Conservation (phyloP, 2,888 invertebrate genomes). For the Thera britannica region DNA sequence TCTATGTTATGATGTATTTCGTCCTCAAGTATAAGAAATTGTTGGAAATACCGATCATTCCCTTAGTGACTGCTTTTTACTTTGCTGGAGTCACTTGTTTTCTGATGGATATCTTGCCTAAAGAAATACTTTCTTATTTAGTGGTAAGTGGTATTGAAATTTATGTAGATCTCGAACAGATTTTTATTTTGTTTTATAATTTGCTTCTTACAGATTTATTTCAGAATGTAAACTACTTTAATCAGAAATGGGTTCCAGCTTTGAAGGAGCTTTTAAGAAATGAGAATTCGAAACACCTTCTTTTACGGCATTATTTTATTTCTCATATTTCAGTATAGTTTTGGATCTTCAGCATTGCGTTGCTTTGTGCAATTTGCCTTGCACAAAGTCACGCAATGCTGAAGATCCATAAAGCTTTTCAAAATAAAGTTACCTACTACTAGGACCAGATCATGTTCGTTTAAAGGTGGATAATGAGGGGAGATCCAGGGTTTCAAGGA, state of each 20-base stretch:
- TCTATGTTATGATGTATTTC: constrained; percentile 89
- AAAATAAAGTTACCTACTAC: no score
- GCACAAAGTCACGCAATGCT: no score
- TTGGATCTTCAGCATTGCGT: no score
- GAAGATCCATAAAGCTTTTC: no score
- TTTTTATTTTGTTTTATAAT: constrained; percentile 7
- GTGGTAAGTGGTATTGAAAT: constrained; percentile 82
- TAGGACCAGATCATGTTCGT: no score
- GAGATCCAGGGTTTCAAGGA: no score
- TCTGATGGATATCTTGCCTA: constrained; percentile 66
- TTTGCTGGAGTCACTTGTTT: constrained; percentile 57
- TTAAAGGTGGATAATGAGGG: no score
- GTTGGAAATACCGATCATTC: constrained; percentile 70
- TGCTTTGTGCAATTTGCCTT: no score
- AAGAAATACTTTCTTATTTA: constrained; percentile 82
- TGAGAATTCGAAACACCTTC: background rate
- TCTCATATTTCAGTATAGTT: no score
- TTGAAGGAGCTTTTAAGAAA: background rate
- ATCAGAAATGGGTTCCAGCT: background rate
- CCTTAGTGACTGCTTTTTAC: constrained; percentile 62
- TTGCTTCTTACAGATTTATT: constrained; percentile 15
- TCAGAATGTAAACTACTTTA: background rate
- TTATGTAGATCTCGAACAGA: background rate
- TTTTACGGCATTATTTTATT: no score
- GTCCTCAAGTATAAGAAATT: constrained; percentile 88